phyloP scores from a whole-genome alignment of 2,888 invertebrate species.

The Amiota mariae region DNA sequence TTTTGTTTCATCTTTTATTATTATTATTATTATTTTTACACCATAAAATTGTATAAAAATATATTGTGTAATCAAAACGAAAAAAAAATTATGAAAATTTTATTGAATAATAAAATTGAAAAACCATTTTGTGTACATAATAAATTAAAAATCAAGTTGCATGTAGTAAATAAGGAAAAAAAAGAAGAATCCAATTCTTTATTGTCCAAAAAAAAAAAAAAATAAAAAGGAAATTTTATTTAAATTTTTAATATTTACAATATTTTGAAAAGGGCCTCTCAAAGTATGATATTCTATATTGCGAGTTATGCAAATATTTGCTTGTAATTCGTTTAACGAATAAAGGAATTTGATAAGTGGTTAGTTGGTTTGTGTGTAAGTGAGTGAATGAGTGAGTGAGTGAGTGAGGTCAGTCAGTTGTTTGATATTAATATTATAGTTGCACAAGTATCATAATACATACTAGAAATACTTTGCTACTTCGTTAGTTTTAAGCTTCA shows the following conservation, averaged over 20 bases:
- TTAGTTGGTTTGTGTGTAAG: conserved; percentile 40
- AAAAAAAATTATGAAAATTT: not conserved
- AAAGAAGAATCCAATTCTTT: not conserved
- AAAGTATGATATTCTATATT: not conserved
- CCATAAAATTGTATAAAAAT: not conserved
- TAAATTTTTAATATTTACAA: too few relatives aligned
- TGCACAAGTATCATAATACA: too few relatives aligned
- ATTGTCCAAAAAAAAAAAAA: not conserved
- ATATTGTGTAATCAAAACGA: not conserved
- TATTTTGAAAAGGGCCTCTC: too few relatives aligned
- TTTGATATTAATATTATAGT: conserved; percentile 14
- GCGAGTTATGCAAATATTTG: conserved; percentile 57
- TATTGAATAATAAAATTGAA: conserved; percentile 14
- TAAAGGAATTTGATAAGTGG: conserved; percentile 47
- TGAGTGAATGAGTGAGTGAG: conserved; percentile 36
- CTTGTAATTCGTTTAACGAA: conserved; percentile 44
- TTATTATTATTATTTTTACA: not conserved
- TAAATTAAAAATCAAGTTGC: not conserved
- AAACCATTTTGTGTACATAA: conserved; percentile 12
- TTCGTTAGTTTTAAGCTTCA: conserved; percentile 27
- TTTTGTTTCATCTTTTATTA: not conserved
- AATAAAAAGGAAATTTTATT: too few relatives aligned
- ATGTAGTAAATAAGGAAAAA: conserved; percentile 8
- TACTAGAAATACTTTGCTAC: conserved; percentile 2
- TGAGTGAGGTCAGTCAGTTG: conserved; percentile 1